A percentile compares a stretch with the other conserved stretches of the same genome.
phyloP scores from a whole-genome alignment of 2,888 invertebrate genomes.

The Lysandra bellargus region DNA sequence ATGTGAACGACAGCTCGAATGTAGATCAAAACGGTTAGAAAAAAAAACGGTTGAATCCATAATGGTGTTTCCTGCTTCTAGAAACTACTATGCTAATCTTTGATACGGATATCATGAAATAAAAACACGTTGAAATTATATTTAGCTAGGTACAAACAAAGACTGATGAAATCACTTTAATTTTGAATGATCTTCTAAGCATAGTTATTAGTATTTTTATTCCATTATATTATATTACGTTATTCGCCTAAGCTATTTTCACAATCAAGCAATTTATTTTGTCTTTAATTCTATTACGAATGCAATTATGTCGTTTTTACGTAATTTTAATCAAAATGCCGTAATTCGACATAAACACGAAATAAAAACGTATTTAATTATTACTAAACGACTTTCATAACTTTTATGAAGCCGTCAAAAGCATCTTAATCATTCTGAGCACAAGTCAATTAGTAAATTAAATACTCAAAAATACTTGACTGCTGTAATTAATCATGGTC shows the following conservation, averaged over 20 bases:
- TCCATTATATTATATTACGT: too few species aligned
- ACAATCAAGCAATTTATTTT: background rate
- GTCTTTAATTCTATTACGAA: background rate
- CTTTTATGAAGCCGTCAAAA: slow-evolving; percentile 13
- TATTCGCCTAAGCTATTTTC: too few species aligned
- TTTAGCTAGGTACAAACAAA: too few species aligned
- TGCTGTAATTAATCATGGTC: slow-evolving; percentile 5
- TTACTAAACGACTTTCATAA: slow-evolving; percentile 4
- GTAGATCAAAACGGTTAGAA: background rate
- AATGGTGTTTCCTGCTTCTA: background rate
- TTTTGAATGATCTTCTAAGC: too few species aligned
- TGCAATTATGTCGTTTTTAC: background rate
- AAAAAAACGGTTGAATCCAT: background rate
- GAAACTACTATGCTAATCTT: background rate
- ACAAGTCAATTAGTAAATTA: slow-evolving; percentile 13
- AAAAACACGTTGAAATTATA: background rate
- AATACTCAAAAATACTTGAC: slow-evolving; percentile 19
- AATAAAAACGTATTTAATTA: background rate
- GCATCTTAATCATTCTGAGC: slow-evolving; percentile 11
- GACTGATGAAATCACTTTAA: background rate
- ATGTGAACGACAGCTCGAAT: slow-evolving; percentile 28
- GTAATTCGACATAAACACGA: background rate
- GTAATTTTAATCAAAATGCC: background rate
- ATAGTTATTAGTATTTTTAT: too few species aligned
- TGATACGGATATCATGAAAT: background rate